Evolutionary conservation across 2,888 invertebrate genomes (phyloP), one percentile per base, ranked within the genome.

Genomic region (Aspidapion aeneum): DNA sequence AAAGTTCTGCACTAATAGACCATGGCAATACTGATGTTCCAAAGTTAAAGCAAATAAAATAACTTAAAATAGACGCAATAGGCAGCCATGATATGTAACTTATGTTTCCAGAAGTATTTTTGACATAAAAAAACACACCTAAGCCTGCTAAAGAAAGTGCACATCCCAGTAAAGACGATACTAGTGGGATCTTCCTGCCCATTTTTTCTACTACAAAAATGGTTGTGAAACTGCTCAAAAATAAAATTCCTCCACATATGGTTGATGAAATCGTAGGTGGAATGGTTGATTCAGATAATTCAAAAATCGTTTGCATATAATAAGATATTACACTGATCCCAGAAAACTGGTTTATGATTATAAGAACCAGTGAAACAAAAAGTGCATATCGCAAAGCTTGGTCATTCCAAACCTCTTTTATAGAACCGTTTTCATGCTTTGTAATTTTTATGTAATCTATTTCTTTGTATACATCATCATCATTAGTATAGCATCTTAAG

Each of bases 401-500:
- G 12, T 35, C 35, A 7, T 12, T 35, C 35, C 35, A 35, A 35
- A 35, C 12, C 5, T 35, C 35, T 35, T 35, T 35, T 7, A 35
- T 35, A 35, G 35, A 35, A 7, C 35, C 35, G 12, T 35, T 35
- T 35, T 35, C 35, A 7, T 35, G 35, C 12, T 35, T 35, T 12
- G 35, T 35, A 7, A 3, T 35, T 35, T 35, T 35, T 7, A 35
- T 35, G 35, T 35, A 12, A 7, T 35, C 35, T 12, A 35, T 3
- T 35, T 35, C 35, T 72, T 91, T 90, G 2, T 83, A 81, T 63
- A 86, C 84, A 0, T 90, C 86, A 0, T 83, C 86, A 0, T 83
- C 80, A 1, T 80, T 77, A 1, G 85, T 83, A 63, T 93, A 84
- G n/a, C 87, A 85, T 1, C 93, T 84, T n/a, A 94, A 81, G 68